A percentile compares a stretch with the other conserved stretches of the same genome.
Evolutionary conservation across 2,797 vertebrate species (phyloP).

Genomic region (Caiman crocodilus): DNA sequence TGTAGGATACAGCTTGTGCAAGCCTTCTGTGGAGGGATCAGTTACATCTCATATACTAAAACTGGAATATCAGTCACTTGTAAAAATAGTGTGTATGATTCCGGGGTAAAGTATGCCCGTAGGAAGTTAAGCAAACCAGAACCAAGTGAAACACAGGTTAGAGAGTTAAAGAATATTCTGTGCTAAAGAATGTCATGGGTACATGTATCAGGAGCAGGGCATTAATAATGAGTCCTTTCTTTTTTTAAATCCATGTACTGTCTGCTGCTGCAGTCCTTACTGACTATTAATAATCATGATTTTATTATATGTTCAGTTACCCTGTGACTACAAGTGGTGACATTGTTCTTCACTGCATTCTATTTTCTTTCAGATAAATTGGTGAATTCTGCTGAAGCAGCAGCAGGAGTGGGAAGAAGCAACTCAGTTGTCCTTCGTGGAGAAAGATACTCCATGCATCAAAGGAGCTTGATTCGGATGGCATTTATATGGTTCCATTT

Average conservation of each 20-base stretch:
- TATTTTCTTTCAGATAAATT: constrained; percentile 39
- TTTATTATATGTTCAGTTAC: background rate
- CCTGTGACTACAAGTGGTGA: constrained; percentile 12
- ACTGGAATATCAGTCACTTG: fast-evolving
- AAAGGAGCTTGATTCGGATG: constrained; percentile 12
- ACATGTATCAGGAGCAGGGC: too few species aligned
- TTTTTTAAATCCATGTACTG: background rate
- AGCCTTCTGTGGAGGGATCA: background rate
- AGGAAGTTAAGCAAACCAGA: background rate
- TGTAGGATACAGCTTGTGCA: fast-evolving
- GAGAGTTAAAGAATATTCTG: background rate
- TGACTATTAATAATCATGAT: background rate
- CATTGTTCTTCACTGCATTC: constrained; percentile 45
- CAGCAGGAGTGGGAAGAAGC: constrained; percentile 8
- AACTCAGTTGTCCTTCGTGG: constrained; percentile 42
- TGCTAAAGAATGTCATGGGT: background rate
- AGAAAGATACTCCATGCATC: constrained; percentile 31
- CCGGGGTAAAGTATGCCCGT: background rate
- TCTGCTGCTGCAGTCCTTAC: background rate
- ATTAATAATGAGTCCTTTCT: too few species aligned
- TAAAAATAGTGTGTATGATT: fast-evolving
- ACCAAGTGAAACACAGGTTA: background rate
- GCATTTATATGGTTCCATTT: background rate
- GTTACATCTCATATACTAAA: background rate
- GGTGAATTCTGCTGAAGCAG: constrained; percentile 22